Base-by-base conservation (phyloP, 2,797 vertebrate species). In the Aulostomus chinensis region DNA sequence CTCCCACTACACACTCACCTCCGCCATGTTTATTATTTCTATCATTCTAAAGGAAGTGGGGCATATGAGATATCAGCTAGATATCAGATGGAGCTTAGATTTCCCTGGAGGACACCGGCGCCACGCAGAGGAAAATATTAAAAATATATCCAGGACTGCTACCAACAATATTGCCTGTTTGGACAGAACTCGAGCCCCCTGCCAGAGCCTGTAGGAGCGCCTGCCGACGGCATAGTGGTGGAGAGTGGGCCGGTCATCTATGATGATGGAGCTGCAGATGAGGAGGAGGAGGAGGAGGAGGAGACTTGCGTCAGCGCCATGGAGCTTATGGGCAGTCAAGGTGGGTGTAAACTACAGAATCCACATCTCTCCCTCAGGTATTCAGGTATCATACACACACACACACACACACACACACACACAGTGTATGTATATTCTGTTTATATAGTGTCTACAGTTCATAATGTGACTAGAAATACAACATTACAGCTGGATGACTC, bases 211-310 rank as follows among this genome's bases (percentile, higher is more conserved):
- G 54, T 2, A 2, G 53, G 28, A 21, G 43, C 30, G 17, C 70
- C 53, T 61, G 58, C 42, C 15, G 24, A 13, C 15, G 26, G 69
- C 0, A 87, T 92, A 22, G 64, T 98, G 62, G 94, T 98, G 60
- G 96, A 98, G 83, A 95, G 93, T 0, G 96, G 97, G 1, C 96
- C 96, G 0, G 95, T 98, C 3, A 61, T 88, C 0, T 98, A 98
- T 11, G 94, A 95, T 2, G 89, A 93, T 0, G 94, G 85, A 0
- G 92, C 89, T 1, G 85, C 10, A 0, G 94, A 94, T 0, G 94
- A 94, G 34, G 96, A 99, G 0, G 96, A 98, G 0, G 91, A 93
- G 0, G 95, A 98, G 0, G 96, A 98, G 0, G 96, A 95, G 0
- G 96, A 97, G 65, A 73, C 90, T 25, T 98, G 96, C 9, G 86